These are phyloP conservation scores for Nomada fucata DNA, from an alignment of 2,888 invertebrate species.

Conservation along the genomic window DNA sequence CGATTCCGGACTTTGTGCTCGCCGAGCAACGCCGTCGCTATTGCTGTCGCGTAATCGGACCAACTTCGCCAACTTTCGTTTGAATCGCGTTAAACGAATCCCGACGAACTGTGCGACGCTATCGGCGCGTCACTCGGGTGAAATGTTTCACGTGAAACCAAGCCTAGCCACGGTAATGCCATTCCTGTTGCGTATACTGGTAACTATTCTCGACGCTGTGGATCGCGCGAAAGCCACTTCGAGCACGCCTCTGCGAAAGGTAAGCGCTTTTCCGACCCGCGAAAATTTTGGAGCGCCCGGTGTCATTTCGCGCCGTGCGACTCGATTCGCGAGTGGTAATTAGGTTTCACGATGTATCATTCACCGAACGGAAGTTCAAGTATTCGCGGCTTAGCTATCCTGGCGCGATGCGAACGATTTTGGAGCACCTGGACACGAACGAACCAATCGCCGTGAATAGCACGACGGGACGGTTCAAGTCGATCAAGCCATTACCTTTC, in stretches of 20 bases:
- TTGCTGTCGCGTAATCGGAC: slow-evolving; percentile 52
- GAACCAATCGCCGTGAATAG: slow-evolving; percentile 22
- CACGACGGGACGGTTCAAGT: neutral
- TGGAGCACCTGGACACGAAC: neutral
- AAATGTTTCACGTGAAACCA: slow-evolving; percentile 52
- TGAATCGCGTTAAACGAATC: slow-evolving; percentile 71
- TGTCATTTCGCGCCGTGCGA: slow-evolving; percentile 20
- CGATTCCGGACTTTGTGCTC: slow-evolving; percentile 36
- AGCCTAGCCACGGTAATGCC: slow-evolving; percentile 58
- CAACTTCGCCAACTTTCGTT: slow-evolving; percentile 70
- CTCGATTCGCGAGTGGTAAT: neutral
- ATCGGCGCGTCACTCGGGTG: slow-evolving; percentile 65
- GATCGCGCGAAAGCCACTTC: slow-evolving; percentile 66
- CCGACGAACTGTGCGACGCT: slow-evolving; percentile 66
- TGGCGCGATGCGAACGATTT: neutral
- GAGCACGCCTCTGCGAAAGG: slow-evolving; percentile 41
- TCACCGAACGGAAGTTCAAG: neutral
- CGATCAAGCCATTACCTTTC: slow-evolving; percentile 44
- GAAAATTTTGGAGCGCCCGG: slow-evolving; percentile 29
- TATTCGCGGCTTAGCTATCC: neutral
- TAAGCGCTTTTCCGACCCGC: slow-evolving; percentile 45
- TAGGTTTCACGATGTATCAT: neutral
- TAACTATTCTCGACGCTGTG: slow-evolving; percentile 53
- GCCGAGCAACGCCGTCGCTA: slow-evolving; percentile 39
- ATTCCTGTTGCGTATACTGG: slow-evolving; percentile 40